These are phyloP conservation scores for Leuctra nigra DNA, from an alignment of 2,888 invertebrate species.

Conservation along the genomic window DNA sequence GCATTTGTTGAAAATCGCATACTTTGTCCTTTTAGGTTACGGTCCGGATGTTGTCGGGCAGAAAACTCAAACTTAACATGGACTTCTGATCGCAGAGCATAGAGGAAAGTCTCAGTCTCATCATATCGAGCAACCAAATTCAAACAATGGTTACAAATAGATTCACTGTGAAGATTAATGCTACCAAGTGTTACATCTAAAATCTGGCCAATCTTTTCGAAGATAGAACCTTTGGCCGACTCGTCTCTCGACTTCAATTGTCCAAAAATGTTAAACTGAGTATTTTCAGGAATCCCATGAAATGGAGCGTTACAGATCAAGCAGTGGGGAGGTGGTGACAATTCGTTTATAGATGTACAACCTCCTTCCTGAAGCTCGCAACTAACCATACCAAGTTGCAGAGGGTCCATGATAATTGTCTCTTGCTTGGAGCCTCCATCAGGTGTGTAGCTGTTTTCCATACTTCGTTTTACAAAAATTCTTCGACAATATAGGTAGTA, in stretches of 20 bases:
- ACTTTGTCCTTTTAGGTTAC: neutral
- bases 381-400: conserved; percentile 3
- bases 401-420: too few relatives aligned
- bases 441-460: too few relatives aligned
- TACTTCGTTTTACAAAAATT: too few relatives aligned
- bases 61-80: conserved; percentile 19
- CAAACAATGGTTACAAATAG: conserved; percentile 23
- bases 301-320: conserved; percentile 19
- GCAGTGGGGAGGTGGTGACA: conserved; percentile 11
- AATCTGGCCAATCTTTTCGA: conserved; percentile 23
- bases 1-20: neutral
- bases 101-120: conserved; percentile 11
- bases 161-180: conserved; percentile 23
- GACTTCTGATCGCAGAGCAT: conserved; percentile 14
- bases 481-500: too few relatives aligned
- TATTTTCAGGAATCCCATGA: neutral
- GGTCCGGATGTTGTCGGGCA: conserved; percentile 12
- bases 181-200: conserved; percentile 19
- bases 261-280: conserved; percentile 17
- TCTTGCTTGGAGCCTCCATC: too few relatives aligned
- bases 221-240: conserved; percentile 6
- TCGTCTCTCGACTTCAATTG: conserved; percentile 4
- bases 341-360: neutral
- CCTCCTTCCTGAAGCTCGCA: conserved; percentile 4
- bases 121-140: conserved; percentile 19